phyloP scores from a whole-genome alignment of 2,888 invertebrate species.

The Acrocera orbiculus region DNA sequence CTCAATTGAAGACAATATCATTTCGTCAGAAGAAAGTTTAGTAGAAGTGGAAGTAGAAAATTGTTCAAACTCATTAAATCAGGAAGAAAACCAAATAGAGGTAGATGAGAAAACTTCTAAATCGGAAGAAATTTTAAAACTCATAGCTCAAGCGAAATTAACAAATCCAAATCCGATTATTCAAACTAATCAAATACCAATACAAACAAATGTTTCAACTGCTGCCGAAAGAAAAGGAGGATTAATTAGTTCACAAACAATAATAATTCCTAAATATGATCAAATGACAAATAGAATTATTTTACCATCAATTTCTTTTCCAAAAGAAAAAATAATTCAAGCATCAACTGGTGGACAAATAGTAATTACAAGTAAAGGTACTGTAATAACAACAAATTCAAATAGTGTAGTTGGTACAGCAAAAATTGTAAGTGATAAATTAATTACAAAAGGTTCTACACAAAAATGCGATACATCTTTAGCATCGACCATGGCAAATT shows the following conservation, averaged over 20 bases:
- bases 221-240: not conserved
- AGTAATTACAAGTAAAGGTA: slow-evolving; percentile 17
- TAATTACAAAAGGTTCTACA: not conserved
- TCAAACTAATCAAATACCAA: no score
- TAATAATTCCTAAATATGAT: not conserved
- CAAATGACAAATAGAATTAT: not conserved
- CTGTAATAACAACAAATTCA: slow-evolving; percentile 7
- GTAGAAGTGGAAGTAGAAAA: no score
- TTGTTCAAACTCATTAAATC: no score
- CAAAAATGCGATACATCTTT: not conserved
- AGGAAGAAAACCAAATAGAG: no score
- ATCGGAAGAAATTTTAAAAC: no score
- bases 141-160: no score
- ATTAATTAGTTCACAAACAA: slow-evolving; percentile 18
- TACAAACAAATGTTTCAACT: not conserved
- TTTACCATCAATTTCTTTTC: not conserved
- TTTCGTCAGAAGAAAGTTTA: no score
- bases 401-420: slow-evolving; percentile 10
- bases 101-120: no score
- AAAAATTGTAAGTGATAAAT: slow-evolving; percentile 10
- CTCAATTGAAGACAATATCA: no score
- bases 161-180: no score
- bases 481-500: not conserved
- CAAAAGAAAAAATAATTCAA: slow-evolving; percentile 2
- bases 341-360: slow-evolving; percentile 12